Evolutionary conservation across 2,797 vertebrate species (phyloP).

Genomic region (Liparis tanakae): DNA sequence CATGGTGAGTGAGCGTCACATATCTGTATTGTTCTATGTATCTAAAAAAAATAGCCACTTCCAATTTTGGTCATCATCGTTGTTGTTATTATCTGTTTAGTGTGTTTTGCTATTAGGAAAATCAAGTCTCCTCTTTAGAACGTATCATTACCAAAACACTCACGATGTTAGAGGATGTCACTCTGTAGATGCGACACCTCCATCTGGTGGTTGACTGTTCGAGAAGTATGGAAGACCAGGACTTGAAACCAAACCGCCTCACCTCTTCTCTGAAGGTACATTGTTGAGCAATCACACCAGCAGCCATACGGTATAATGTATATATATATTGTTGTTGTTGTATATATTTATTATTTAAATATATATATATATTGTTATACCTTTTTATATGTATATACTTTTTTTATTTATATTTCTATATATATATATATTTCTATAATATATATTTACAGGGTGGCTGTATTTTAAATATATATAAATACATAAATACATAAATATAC

Average conservation of each 20-base stretch:
- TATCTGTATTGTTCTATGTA: neutral
- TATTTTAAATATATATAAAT: too few species aligned
- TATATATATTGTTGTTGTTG: too few species aligned
- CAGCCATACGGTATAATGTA: fast-evolving
- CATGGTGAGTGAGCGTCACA: conserved; percentile 88
- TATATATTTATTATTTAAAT: too few species aligned
- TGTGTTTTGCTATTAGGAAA: neutral
- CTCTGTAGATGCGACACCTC: conserved; percentile 93
- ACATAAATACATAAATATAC: too few species aligned
- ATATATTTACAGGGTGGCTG: too few species aligned
- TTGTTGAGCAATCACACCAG: neutral
- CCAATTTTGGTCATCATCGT: neutral
- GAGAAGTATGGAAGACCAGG: conserved; percentile 98
- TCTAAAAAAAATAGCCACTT: neutral
- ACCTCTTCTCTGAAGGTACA: conserved; percentile 86
- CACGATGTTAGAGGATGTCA: neutral
- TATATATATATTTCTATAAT: too few species aligned
- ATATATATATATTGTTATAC: too few species aligned
- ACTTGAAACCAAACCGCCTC: conserved; percentile 93
- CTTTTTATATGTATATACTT: too few species aligned
- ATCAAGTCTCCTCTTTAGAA: neutral
- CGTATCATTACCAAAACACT: neutral
- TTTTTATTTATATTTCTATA: too few species aligned
- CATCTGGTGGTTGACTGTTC: conserved; percentile 94
- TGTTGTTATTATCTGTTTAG: too few species aligned